Evolutionary conservation across 2,888 invertebrate species (phyloP), one percentile per base, ranked within the genome.

Genomic region (Elysia crispata): DNA sequence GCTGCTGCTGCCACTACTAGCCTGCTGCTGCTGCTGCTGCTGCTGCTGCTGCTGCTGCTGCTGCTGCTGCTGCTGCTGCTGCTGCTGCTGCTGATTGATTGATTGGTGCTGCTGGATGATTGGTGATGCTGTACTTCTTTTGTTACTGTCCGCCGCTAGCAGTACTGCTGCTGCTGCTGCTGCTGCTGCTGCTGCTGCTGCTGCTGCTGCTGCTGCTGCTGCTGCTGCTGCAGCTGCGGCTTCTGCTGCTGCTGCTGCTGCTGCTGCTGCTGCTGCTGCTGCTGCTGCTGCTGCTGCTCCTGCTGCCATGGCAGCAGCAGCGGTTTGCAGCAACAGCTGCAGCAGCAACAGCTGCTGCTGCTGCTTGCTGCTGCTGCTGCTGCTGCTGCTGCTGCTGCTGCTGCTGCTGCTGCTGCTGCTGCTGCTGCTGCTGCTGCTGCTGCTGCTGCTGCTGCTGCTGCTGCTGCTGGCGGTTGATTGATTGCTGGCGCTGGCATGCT

Each of bases 381-480:
- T n/a, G n/a, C 67, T 67, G n/a, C 67, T 67, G 13, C 67, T 30
- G n/a, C 67, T 31, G 1, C 67, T 67, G 13, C 67, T 67, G n/a
- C 67, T 67, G 20, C 31, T 67, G n/a, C 67, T 67, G n/a, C 67
- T 67, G 13, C 67, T 67, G 3, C 67, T 67, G n/a, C 67, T 67
- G 11, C 67, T 67, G n/a, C 67, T 67, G 20, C 28, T 67, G 11
- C 67, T 67, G 20, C 67, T 8, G 20, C 30, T 67, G n/a, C 67
- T 67, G n/a, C 67, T 67, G n/a, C 67, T 30, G 1, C 67, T 67
- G n/a, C 33, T 67, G 1, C 67, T 6, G 0, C 67, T 67, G 1
- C 67, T 41, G 31, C 1, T 41, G 5, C 62, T 18, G 23, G 8
- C 25, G 23, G n/a, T 25, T 62, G 6, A 5, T 18, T 62, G 5